Conservation (phyloP, 2,113 vertebrate genomes). For the Laticauda laticaudata region DNA sequence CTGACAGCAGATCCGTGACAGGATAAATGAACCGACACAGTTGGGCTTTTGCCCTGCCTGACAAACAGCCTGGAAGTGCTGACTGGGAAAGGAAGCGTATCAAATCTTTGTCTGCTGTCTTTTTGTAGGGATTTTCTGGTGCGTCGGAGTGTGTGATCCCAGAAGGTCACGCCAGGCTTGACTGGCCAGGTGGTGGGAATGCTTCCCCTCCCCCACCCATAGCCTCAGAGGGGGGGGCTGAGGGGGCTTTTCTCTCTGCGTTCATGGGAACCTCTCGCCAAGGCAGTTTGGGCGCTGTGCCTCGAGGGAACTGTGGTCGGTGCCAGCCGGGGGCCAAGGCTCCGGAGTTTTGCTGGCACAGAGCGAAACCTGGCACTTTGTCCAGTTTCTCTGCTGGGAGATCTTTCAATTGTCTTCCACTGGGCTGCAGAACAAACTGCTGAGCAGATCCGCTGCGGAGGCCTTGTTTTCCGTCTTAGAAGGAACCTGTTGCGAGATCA, state of each 20-base stretch:
- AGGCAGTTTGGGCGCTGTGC: background rate
- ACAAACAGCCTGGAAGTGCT: background rate
- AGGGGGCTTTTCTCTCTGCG: too few relatives aligned
- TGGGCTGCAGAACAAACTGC: background rate
- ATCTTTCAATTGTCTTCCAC: background rate
- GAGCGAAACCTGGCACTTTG: background rate
- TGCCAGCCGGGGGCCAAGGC: background rate
- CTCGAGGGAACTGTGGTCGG: background rate
- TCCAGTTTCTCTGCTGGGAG: background rate
- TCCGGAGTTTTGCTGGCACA: background rate
- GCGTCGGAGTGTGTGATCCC: background rate
- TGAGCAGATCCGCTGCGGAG: background rate
- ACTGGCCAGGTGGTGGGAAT: background rate
- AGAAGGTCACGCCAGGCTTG: background rate
- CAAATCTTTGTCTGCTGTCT: background rate
- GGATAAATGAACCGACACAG: background rate
- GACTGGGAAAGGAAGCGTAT: background rate
- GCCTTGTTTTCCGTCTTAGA: background rate
- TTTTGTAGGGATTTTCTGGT: constrained; percentile 1
- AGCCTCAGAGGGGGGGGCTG: background rate
- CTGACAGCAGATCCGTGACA: background rate
- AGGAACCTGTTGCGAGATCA: background rate
- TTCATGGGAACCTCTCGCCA: background rate
- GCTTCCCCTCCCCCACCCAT: background rate
- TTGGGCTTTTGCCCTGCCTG: background rate